Conservation (phyloP, 2,888 invertebrate species). For the Lasioglossum malachurum region DNA sequence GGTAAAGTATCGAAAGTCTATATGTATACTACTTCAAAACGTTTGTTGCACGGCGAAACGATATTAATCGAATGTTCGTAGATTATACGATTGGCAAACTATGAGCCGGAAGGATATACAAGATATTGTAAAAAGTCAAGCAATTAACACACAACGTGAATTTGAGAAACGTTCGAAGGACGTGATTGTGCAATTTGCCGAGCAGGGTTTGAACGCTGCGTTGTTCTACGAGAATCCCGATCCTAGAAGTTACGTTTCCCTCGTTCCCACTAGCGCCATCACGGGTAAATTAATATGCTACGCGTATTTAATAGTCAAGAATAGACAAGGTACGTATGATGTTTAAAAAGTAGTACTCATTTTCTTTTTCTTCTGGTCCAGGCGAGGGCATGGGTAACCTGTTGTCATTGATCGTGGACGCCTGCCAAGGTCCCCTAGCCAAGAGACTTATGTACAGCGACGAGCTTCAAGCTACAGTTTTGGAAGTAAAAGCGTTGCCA, state of each 20-base stretch:
- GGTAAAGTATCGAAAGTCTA: conserved; percentile 81
- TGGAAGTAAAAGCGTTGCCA: conserved; percentile 97
- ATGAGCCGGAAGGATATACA: conserved; percentile 95
- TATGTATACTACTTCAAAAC: no score
- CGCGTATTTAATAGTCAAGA: neutral
- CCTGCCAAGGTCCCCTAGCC: conserved; percentile 95
- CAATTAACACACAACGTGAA: conserved; percentile 95
- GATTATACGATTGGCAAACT: conserved; percentile 98
- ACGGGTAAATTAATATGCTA: conserved; percentile 85
- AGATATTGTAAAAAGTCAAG: conserved; percentile 95
- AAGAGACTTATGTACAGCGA: conserved; percentile 96
- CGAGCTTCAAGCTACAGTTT: conserved; percentile 94
- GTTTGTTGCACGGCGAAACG: neutral
- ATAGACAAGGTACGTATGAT: neutral
- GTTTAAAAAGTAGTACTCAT: no score
- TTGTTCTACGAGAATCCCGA: conserved; percentile 98
- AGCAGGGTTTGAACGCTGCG: conserved; percentile 98
- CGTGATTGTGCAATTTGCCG: conserved; percentile 96
- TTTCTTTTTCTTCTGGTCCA: conserved; percentile 48
- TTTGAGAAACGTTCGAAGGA: conserved; percentile 96
- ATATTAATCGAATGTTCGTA: conserved; percentile 63
- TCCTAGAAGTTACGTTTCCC: conserved; percentile 95
- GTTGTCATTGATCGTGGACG: conserved; percentile 96
- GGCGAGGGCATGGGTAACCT: conserved; percentile 99
- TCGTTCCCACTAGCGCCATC: conserved; percentile 99